A percentile compares a stretch with the other conserved stretches of the same genome.
phyloP scores from a whole-genome alignment of 1,140 invertebrate genomes.

The Drosophila chauvacae region DNA sequence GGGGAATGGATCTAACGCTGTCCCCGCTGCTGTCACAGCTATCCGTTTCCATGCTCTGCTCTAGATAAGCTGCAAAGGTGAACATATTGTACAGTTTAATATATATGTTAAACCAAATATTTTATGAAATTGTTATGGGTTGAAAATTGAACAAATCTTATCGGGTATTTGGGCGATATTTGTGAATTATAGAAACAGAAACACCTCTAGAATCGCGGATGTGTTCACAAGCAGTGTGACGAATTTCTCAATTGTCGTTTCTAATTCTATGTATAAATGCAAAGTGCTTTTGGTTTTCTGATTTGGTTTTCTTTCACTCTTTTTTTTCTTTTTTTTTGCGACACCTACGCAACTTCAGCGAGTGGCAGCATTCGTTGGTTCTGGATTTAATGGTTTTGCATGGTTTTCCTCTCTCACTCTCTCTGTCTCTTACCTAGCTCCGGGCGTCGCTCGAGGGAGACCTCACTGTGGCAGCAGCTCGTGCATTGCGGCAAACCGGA shows the following conservation, averaged over 20 bases:
- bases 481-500: constrained; percentile 8
- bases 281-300: constrained; percentile 17
- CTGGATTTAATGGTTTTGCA: constrained; percentile 12
- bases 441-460: constrained; percentile 8
- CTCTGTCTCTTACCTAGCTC: constrained; percentile 11
- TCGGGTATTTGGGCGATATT: too few species aligned
- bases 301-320: constrained; percentile 4
- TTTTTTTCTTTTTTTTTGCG: constrained; percentile 27
- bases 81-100: too few species aligned
- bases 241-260: constrained; percentile 28
- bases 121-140: background rate
- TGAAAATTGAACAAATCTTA: too few species aligned
- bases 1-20: constrained; percentile 74
- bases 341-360: constrained; percentile 36
- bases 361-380: constrained; percentile 31
- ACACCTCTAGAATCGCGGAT: background rate
- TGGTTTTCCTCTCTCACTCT: constrained; percentile 5
- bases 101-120: too few species aligned
- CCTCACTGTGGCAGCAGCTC: constrained; percentile 25
- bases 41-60: constrained; percentile 58
- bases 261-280: constrained; percentile 32
- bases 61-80: background rate
- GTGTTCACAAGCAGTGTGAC: constrained; percentile 26
- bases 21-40: constrained; percentile 69
- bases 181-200: background rate